Percentiles rank a stretch among this genome's conserved stretches.
Evolutionary conservation across 2,113 vertebrate species (phyloP).

Genomic region (Fukomys damarensis): DNA sequence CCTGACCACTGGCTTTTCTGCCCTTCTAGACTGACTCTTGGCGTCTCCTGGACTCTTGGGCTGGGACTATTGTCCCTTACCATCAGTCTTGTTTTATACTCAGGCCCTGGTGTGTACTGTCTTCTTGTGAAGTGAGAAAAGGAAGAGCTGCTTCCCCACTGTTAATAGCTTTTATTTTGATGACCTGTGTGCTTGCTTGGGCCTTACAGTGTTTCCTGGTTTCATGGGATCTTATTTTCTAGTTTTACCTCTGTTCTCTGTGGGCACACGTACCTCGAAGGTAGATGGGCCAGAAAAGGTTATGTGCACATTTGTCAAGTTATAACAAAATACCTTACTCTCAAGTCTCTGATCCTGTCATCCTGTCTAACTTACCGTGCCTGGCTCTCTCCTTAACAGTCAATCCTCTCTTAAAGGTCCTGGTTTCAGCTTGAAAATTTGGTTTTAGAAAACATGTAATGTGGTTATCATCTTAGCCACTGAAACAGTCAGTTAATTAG

Average conservation of each 20-base stretch:
- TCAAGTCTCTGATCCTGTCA: not conserved
- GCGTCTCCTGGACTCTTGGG: not conserved
- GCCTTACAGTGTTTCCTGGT: not conserved
- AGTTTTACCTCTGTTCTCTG: not conserved
- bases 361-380: not conserved
- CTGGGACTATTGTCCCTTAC: not conserved
- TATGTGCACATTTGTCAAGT: not conserved
- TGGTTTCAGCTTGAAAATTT: not conserved
- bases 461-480: not conserved
- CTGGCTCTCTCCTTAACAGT: not conserved
- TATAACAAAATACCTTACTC: not conserved
- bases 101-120: not conserved
- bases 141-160: not conserved
- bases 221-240: not conserved
- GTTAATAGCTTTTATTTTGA: not conserved
- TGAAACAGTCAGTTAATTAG: not conserved
- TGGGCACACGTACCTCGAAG: not conserved
- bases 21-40: not conserved
- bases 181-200: not conserved
- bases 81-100: not conserved
- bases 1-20: not conserved
- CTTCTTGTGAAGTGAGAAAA: not conserved
- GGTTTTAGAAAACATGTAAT: not conserved
- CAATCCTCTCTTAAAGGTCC: not conserved
- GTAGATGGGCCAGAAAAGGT: not conserved